Evolutionary conservation across 1,140 invertebrate species (phyloP).

Genomic region (Heliconius hermathena): DNA sequence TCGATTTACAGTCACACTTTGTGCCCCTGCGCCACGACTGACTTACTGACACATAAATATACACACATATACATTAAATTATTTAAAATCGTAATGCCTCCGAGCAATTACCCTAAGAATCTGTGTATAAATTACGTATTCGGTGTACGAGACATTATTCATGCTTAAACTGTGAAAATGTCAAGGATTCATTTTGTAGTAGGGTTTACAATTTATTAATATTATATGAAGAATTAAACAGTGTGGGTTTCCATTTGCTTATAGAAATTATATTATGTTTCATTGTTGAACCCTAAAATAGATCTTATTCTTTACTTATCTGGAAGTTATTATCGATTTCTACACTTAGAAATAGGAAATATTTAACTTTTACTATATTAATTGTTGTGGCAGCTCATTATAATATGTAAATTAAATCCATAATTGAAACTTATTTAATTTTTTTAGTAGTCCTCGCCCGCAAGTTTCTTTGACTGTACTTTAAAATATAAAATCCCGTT

Average conservation of each 20-base stretch:
- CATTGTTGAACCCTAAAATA: background rate
- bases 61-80: background rate
- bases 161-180: slow-evolving; percentile 9
- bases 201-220: slow-evolving; percentile 5
- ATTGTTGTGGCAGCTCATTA: background rate
- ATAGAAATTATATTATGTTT: background rate
- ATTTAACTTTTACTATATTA: background rate
- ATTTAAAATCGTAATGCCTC: background rate
- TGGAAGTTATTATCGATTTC: background rate
- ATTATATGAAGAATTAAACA: slow-evolving; percentile 1
- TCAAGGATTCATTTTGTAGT: slow-evolving; percentile 2
- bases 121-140: slow-evolving; percentile 3
- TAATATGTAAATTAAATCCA: no score
- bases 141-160: background rate
- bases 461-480: no score
- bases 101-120: background rate
- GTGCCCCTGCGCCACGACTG: no score
- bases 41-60: no score
- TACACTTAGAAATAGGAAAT: background rate
- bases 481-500: no score
- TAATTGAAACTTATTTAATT: no score
- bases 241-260: background rate
- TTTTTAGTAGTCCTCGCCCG: no score
- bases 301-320: background rate
- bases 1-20: no score